Base-by-base conservation (phyloP, 2,797 vertebrate genomes). In the Miichthys miiuy region DNA sequence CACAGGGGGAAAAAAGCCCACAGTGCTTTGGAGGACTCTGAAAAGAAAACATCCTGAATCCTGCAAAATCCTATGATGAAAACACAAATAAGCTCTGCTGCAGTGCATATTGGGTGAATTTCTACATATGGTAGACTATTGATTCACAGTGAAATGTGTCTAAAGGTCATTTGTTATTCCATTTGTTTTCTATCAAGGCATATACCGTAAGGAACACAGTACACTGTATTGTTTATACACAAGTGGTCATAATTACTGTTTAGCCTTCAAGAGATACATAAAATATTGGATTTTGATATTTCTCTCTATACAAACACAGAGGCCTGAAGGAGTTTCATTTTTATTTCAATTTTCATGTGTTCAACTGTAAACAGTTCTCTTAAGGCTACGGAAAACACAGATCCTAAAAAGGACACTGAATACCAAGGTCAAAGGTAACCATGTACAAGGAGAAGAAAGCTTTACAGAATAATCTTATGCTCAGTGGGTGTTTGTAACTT, bases 131-230 rank as follows among this genome's bases (percentile, higher is more conserved):
- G 42, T 11, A 52, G 25, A 76, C 76, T 72, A 83, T 72, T 70
- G 76, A 81, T 72, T 86, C 25, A 58, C 9, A 68, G 38, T 73
- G 14, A 71, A 77, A 79, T 56, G 25, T 9, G 64, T 61, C 44
- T 9, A 14, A 38, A 52, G 47, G 54, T 7, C n/a, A 80, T 89
- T 85, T 86, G 62, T 77, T 77, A 51, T 73, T 47, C 21, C 44
- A 67, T 81, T 77, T 74, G 48, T 81, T 85, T 77, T 64, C 73
- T 48, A 77, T 84, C 48, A 65, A 60, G 34, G 64, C 73, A 61
- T 14, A 72, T 27, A 68, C 17, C 1, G 0, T 11, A 30, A 57
- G 34, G 10, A 61, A 61, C 5, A 30, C 7, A 60, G 3, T 27
- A 14, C 42, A 16, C 9, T 58, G 41, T 51, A 68, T 25, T 62